phyloP scores from a whole-genome alignment of 2,113 vertebrate genomes.

The Oncorhynchus tshawytscha region DNA sequence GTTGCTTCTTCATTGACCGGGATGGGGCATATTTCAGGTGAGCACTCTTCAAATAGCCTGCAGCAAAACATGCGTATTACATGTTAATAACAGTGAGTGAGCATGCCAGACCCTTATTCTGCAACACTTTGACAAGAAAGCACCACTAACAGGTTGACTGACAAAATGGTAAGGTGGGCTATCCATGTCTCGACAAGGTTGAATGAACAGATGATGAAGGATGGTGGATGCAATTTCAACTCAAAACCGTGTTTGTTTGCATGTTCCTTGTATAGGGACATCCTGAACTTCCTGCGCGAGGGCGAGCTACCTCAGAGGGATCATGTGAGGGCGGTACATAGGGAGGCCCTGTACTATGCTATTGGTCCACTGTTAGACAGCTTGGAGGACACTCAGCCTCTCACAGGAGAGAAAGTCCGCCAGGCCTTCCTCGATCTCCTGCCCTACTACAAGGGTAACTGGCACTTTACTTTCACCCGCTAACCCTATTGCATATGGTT shows the following conservation, averaged over 20 bases:
- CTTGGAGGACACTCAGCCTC: conserved; percentile 92
- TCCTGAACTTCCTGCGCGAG: conserved; percentile 93
- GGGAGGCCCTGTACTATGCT: conserved; percentile 95
- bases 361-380: conserved; percentile 90
- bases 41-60: conserved; percentile 30
- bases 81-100: too few species aligned
- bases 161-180: too few species aligned
- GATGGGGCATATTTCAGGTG: conserved; percentile 94
- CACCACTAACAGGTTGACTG: too few species aligned
- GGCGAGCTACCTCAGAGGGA: conserved; percentile 89
- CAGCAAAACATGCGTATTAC: not conserved
- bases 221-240: too few species aligned
- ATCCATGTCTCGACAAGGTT: too few species aligned
- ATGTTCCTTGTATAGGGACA: conserved; percentile 76
- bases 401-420: conserved; percentile 94
- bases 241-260: not conserved
- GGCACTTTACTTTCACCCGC: not conserved
- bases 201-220: not conserved
- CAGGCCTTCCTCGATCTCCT: conserved; percentile 96
- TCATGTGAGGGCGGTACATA: conserved; percentile 85
- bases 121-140: not conserved
- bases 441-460: conserved; percentile 96
- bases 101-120: too few species aligned
- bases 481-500: not conserved
- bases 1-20: conserved; percentile 95